phyloP scores from a whole-genome alignment of 2,113 vertebrate genomes.

The Halichoeres trimaculatus region DNA sequence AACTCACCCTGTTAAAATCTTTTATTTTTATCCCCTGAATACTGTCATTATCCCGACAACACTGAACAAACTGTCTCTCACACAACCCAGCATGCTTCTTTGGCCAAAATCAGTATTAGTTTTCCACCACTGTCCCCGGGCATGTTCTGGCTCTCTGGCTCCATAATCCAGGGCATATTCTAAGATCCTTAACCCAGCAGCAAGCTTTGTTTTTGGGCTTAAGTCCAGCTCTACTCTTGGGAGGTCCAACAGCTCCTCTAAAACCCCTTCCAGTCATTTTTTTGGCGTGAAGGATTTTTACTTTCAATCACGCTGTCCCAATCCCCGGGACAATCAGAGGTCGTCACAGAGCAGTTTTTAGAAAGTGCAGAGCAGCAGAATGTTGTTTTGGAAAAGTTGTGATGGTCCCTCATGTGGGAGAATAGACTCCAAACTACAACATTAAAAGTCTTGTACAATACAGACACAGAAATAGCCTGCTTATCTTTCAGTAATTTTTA shows the following conservation, averaged over 20 bases:
- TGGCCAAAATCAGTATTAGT: slow-evolving; percentile 65
- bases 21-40: slow-evolving; percentile 42
- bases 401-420: slow-evolving; percentile 48
- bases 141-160: slow-evolving; percentile 55
- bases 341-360: slow-evolving; percentile 65
- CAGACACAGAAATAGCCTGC: slow-evolving; percentile 46
- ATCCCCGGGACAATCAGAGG: slow-evolving; percentile 71
- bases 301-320: slow-evolving; percentile 71
- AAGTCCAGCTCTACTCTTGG: slow-evolving; percentile 73
- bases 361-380: slow-evolving; percentile 65
- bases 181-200: slow-evolving; percentile 65
- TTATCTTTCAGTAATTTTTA: slow-evolving; percentile 63
- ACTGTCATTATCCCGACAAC: slow-evolving; percentile 53
- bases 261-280: slow-evolving; percentile 62
- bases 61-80: slow-evolving; percentile 34
- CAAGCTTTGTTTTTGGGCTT: slow-evolving; percentile 74
- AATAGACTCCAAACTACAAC: slow-evolving; percentile 38
- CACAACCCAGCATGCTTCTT: slow-evolving; percentile 35
- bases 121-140: slow-evolving; percentile 66
- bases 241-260: slow-evolving; percentile 73
- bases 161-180: slow-evolving; percentile 65
- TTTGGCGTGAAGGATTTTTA: slow-evolving; percentile 63
- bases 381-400: slow-evolving; percentile 68
- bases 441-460: slow-evolving; percentile 26
- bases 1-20: slow-evolving; percentile 25